These are phyloP conservation scores for Petrocephalus microphthalmus DNA, from an alignment of 2,113 vertebrate genomes.

Conservation along the genomic window DNA sequence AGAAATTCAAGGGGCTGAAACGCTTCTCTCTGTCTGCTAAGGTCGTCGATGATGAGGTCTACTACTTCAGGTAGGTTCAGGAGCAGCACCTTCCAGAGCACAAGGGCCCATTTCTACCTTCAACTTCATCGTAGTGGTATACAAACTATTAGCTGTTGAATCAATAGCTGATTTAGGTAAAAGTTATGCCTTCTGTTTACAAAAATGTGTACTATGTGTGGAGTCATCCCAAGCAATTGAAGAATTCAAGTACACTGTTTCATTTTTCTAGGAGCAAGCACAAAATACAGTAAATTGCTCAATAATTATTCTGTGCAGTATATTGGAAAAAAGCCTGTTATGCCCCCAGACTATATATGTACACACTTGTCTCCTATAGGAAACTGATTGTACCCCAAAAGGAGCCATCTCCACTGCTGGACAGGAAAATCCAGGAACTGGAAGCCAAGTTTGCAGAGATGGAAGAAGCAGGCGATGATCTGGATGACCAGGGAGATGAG, in stretches of 20 bases:
- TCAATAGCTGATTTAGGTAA: neutral
- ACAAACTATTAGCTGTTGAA: neutral
- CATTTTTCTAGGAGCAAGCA: neutral
- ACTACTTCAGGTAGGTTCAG: slow-evolving; percentile 83
- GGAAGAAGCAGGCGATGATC: slow-evolving; percentile 78
- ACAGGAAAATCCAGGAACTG: slow-evolving; percentile 93
- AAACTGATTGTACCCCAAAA: slow-evolving; percentile 92
- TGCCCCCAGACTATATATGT: neutral
- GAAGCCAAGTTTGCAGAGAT: slow-evolving; percentile 94
- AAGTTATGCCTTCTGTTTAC: neutral
- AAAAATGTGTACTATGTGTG: neutral
- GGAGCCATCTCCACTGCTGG: slow-evolving; percentile 84
- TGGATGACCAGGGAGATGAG: slow-evolving; percentile 90
- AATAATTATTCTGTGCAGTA: neutral
- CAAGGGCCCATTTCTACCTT: neutral
- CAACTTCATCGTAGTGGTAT: neutral
- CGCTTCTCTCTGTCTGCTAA: slow-evolving; percentile 94
- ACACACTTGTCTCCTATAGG: slow-evolving; percentile 47
- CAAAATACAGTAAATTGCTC: neutral
- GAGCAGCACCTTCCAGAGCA: neutral
- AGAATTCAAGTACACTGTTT: neutral
- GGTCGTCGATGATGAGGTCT: slow-evolving; percentile 95
- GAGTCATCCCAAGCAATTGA: neutral
- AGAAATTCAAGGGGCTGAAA: slow-evolving; percentile 94
- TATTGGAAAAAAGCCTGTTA: neutral